These are phyloP conservation scores for Zoanthus gigantus DNA, from an alignment of 92 coral and sea anemone genomes.

Conservation along the genomic window DNA sequence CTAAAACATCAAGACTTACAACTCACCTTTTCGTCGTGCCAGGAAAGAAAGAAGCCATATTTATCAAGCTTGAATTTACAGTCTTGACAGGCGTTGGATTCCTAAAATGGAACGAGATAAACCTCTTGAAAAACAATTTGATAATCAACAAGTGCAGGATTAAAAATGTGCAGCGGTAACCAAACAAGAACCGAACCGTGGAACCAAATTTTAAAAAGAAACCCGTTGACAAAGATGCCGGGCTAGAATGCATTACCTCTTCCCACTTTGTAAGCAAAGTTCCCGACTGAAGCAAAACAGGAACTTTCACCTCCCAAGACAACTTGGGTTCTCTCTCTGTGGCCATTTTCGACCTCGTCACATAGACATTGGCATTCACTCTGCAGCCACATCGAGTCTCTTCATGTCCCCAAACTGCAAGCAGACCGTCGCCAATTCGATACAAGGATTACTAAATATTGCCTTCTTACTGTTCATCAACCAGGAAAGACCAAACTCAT, in stretches of 20 bases:
- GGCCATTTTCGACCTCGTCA: conserved; percentile 30
- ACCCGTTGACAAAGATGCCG: neutral
- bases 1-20: neutral
- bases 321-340: conserved; percentile 63
- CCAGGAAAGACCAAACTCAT: neutral
- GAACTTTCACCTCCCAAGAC: conserved; percentile 90
- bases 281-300: conserved; percentile 81
- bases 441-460: neutral
- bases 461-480: neutral
- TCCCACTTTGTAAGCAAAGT: conserved; percentile 92
- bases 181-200: neutral
- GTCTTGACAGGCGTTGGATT: conserved; percentile 72
- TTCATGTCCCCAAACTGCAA: conserved; percentile 33
- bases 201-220: conserved; percentile 10
- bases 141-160: conserved; percentile 27
- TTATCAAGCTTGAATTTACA: conserved; percentile 81
- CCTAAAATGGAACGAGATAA: conserved; percentile 68
- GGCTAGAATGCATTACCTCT: conserved; percentile 71
- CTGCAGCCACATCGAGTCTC: conserved; percentile 13
- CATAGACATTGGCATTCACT: conserved; percentile 28
- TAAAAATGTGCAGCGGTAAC: neutral
- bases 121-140: neutral
- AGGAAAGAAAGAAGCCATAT: conserved; percentile 92
- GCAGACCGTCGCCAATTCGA: neutral
- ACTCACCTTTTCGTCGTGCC: conserved; percentile 92